Evolutionary conservation across 2,113 vertebrate genomes (phyloP), one percentile per base, ranked within the genome.

Genomic region (Australoheros scitulus): DNA sequence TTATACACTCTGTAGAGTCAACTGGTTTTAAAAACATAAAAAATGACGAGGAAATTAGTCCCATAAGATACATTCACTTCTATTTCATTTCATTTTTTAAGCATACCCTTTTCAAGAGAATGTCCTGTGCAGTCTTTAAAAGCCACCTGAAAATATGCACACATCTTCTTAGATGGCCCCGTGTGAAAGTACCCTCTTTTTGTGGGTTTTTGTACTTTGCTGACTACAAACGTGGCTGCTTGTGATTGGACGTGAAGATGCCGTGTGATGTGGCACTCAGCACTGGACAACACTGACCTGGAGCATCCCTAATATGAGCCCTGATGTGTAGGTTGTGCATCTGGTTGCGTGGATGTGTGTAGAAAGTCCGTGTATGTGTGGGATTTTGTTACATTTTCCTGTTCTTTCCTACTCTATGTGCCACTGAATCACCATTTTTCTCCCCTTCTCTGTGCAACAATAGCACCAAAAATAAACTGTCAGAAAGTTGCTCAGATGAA

Each of bases 401-500:
- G 7, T 63, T 79, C 38, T 57, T 84, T 84, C 57, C 60, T 82
- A 55, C 24, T 79, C 63, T 59, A 80, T 76, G 82, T 92, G 93
- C 92, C 88, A 91, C 68, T 63, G 87, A 85, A 80, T 88, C 84
- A 50, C 89, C 36, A 47, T 52, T 75, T 29, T 77, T 75, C 65
- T 64, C 59, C 68, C 50, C 70, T n/a, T 47, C 84, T 81, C 82
- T 77, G 26, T 91, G 88, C 87, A 85, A 88, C 89, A 87, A 82
- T 77, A 82, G 77, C 87, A 76, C 89, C 92, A 77, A 85, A 93
- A 94, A 94, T 92, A 94, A 94, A 93, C 90, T 90, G 92, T 89
- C 93, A 92, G 85, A 85, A 88, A 93, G 86, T 89, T 87, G 59
- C 88, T 88, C 72, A 85, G 86, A 91, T 84, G 79, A 89, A 89